These are phyloP conservation scores for Protonemura montana DNA, from an alignment of 2,888 invertebrate species.

Conservation along the genomic window DNA sequence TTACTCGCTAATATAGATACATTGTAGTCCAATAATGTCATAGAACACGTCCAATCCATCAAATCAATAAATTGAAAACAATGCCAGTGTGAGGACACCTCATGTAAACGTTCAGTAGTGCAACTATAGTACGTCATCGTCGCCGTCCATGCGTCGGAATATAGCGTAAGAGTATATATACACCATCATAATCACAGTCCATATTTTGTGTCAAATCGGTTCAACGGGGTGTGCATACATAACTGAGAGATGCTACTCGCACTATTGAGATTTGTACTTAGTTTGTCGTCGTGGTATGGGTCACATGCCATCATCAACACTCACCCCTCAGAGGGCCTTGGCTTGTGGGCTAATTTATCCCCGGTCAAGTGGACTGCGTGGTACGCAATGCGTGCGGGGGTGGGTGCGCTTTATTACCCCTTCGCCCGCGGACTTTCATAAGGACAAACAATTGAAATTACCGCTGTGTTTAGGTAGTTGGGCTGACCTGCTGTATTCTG, in stretches of 20 bases:
- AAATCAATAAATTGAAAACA: background rate
- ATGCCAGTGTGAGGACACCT: no score
- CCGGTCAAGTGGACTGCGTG: background rate
- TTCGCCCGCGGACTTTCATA: background rate
- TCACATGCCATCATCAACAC: background rate
- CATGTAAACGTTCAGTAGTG: no score
- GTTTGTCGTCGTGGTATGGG: background rate
- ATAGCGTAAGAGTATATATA: no score
- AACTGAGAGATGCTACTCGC: background rate
- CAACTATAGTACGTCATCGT: no score
- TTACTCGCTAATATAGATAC: background rate
- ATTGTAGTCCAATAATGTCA: background rate
- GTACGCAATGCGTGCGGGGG: background rate
- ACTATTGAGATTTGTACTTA: constrained; percentile 27
- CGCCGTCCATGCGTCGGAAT: no score
- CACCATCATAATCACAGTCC: background rate
- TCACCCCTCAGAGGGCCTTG: background rate
- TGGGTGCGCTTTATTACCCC: background rate
- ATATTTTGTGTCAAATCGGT: background rate
- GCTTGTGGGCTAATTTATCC: background rate
- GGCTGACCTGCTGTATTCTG: background rate
- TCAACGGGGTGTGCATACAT: constrained; percentile 9
- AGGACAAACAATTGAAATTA: no score
- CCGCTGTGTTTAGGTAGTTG: no score
- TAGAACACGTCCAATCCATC: background rate